Conservation (phyloP, 2,113 vertebrate species). For the Ascaphus truei region DNA sequence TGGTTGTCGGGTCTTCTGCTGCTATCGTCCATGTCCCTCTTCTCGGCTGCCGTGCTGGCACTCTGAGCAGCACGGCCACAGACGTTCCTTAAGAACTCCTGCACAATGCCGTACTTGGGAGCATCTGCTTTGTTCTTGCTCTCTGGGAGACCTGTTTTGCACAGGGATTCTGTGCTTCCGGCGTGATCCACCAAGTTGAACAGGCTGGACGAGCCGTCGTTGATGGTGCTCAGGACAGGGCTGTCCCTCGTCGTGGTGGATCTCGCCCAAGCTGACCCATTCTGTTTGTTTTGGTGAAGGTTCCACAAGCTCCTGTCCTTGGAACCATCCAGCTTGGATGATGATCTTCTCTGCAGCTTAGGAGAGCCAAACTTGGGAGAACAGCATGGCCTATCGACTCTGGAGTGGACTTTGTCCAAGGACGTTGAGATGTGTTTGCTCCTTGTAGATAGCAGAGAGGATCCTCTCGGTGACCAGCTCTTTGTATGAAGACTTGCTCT, state of each 20-base stretch:
- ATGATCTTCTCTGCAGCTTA: conserved; percentile 87
- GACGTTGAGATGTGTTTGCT: conserved; percentile 92
- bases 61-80: conserved; percentile 68
- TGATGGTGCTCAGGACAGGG: conserved; percentile 89
- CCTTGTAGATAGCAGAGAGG: conserved; percentile 78
- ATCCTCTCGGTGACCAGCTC: conserved; percentile 84
- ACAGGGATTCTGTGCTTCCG: conserved; percentile 86
- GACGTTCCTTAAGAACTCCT: conserved; percentile 87
- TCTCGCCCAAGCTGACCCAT: conserved; percentile 93
- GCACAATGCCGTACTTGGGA: conserved; percentile 80
- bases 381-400: conserved; percentile 90
- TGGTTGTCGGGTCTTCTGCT: conserved; percentile 53
- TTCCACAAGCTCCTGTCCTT: conserved; percentile 94
- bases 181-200: conserved; percentile 92
- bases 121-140: conserved; percentile 62
- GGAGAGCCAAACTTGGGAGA: conserved; percentile 95
- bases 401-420: conserved; percentile 89
- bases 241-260: conserved; percentile 96
- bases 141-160: conserved; percentile 68
- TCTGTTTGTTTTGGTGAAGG: conserved; percentile 83
- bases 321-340: conserved; percentile 80
- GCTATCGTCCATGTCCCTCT: conserved; percentile 66
- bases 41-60: conserved; percentile 53
- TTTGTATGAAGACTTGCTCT: conserved; percentile 74
- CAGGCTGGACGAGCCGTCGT: conserved; percentile 90